Conservation (phyloP, 2,888 invertebrate genomes). For the Volucella zonaria region DNA sequence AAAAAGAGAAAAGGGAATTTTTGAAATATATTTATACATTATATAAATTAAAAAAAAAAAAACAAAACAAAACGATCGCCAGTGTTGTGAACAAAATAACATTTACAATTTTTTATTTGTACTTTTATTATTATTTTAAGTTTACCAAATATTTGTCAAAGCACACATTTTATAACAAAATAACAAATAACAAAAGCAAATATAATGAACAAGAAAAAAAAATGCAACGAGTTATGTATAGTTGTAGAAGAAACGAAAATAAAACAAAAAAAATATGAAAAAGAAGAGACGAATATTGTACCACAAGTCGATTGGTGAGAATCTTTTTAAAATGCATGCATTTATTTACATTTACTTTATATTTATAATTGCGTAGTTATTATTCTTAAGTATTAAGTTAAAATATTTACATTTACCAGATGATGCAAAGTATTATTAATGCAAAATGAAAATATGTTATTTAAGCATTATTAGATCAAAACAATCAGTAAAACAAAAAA, state of each 20-base stretch:
- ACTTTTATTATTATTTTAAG: conserved; percentile 40
- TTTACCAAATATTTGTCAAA: conserved; percentile 53
- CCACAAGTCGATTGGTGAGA: conserved; percentile 43
- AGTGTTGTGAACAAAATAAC: conserved; percentile 70
- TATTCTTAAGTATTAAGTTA: conserved; percentile 49
- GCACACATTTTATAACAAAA: conserved; percentile 61
- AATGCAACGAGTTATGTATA: conserved; percentile 59
- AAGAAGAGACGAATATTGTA: conserved; percentile 5
- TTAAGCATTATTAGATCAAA: conserved; percentile 53
- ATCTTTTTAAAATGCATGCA: conserved; percentile 58
- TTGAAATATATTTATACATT: conserved; percentile 13
- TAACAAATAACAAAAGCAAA: background rate
- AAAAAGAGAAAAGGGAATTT: conserved; percentile 22
- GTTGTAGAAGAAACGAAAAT: conserved; percentile 25
- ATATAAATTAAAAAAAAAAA: conserved; percentile 23
- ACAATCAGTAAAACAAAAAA: conserved; percentile 48
- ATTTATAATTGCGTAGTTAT: conserved; percentile 56
- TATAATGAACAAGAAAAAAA: background rate
- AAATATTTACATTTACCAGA: conserved; percentile 18
- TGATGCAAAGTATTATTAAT: conserved; percentile 30
- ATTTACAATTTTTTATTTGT: conserved; percentile 45
- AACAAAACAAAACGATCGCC: conserved; percentile 15
- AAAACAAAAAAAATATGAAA: conserved; percentile 4
- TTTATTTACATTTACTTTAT: conserved; percentile 67
- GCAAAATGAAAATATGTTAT: conserved; percentile 41